Evolutionary conservation across 2,113 vertebrate species (phyloP).

Genomic region (Pao palembangensis): DNA sequence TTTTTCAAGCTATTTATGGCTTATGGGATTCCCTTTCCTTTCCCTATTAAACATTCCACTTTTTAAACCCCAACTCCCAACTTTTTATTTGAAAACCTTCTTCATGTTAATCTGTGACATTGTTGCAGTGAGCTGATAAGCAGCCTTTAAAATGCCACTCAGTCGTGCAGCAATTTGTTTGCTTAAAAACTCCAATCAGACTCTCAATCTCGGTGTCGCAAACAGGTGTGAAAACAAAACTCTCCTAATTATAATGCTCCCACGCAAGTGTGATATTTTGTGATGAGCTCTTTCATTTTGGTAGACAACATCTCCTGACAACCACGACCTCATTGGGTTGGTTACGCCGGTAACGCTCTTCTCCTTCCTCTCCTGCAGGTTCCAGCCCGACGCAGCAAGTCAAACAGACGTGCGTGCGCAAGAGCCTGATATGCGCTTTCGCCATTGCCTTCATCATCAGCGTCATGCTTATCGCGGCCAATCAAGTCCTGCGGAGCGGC

Average conservation of each 20-base stretch:
- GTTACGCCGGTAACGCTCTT: slow-evolving; percentile 1
- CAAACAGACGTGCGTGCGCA: slow-evolving; percentile 95
- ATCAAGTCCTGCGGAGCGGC: slow-evolving; percentile 95
- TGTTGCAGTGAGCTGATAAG: neutral
- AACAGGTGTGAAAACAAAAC: slow-evolving; percentile 46
- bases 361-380: slow-evolving; percentile 44
- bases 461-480: slow-evolving; percentile 96
- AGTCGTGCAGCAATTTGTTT: slow-evolving; percentile 25
- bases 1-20: too few species aligned
- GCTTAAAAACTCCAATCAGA: slow-evolving; percentile 38
- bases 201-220: slow-evolving; percentile 41
- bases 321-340: too few species aligned
- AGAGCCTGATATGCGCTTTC: slow-evolving; percentile 96
- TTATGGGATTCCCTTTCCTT: too few species aligned
- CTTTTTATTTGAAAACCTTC: too few species aligned
- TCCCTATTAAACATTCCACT: too few species aligned
- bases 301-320: slow-evolving; percentile 23
- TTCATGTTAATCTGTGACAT: too few species aligned
- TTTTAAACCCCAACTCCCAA: too few species aligned
- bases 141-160: slow-evolving; percentile 21
- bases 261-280: slow-evolving; percentile 18
- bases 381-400: slow-evolving; percentile 96
- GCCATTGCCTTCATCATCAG: slow-evolving; percentile 99
- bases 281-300: slow-evolving; percentile 38
- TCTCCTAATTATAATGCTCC: slow-evolving; percentile 30